Conservation (phyloP, 2,888 invertebrate species). For the Polydrusus tereticollis region DNA sequence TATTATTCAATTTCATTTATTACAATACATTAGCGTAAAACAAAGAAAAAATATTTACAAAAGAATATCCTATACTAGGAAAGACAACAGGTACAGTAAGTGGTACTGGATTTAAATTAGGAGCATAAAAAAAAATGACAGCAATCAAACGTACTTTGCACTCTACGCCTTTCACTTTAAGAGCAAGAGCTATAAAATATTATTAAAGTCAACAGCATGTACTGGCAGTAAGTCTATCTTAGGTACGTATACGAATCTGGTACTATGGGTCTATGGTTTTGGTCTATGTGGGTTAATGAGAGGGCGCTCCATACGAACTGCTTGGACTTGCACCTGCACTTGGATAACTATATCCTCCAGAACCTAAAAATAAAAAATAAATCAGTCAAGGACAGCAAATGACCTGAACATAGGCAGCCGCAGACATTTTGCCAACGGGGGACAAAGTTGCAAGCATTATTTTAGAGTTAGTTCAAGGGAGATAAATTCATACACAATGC, state of each 20-base stretch:
- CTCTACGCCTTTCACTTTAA: not conserved
- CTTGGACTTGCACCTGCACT: slow-evolving; percentile 26
- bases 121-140: not conserved
- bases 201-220: not conserved
- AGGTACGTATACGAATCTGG: slow-evolving; percentile 27
- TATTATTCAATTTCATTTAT: slow-evolving; percentile 1
- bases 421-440: too few relatives aligned
- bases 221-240: not conserved
- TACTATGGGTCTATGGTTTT: slow-evolving; percentile 38
- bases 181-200: not conserved
- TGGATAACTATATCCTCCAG: slow-evolving; percentile 51
- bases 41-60: slow-evolving; percentile 5
- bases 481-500: too few relatives aligned
- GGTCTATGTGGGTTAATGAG: slow-evolving; percentile 14
- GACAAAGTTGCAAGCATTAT: too few relatives aligned
- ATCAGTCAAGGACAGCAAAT: not conserved
- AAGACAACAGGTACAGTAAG: slow-evolving; percentile 3
- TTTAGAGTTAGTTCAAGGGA: too few relatives aligned
- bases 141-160: not conserved
- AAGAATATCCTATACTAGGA: not conserved
- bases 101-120: not conserved
- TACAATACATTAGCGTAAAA: not conserved
- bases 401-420: too few relatives aligned
- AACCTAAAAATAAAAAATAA: not conserved
- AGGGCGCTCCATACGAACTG: slow-evolving; percentile 56